A percentile compares a stretch with the other conserved stretches of the same genome.
These are phyloP conservation scores for Patiria pectinifera DNA, from an alignment of 53 echinoderm and acorn worm species.

Conservation along the genomic window DNA sequence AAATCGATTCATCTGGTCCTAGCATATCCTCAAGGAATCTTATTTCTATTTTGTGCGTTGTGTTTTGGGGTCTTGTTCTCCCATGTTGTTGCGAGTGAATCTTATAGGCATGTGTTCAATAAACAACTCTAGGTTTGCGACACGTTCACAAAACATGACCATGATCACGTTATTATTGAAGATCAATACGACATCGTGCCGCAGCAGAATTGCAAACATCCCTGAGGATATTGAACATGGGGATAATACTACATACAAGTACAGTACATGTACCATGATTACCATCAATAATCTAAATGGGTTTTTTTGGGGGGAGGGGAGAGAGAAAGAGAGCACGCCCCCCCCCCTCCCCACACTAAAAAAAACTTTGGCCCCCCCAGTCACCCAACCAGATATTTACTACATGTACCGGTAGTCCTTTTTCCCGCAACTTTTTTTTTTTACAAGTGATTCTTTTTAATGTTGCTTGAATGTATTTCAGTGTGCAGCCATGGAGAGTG, in stretches of 20 bases:
- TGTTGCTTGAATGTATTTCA: no score
- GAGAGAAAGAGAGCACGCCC: no score
- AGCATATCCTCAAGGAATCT: neutral
- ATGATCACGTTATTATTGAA: neutral
- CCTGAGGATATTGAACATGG: neutral
- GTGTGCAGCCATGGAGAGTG: no score
- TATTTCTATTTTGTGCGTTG: neutral
- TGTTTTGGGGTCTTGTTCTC: neutral
- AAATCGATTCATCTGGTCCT: neutral
- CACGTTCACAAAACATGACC: neutral
- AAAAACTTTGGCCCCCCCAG: no score
- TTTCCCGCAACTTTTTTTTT: no score
- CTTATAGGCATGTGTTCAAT: no score
- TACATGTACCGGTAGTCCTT: no score
- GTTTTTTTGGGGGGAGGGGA: neutral
- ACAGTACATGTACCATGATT: neutral
- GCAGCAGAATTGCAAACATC: neutral
- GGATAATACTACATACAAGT: neutral
- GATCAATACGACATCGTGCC: neutral
- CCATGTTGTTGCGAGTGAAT: neutral
- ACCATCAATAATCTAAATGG: neutral
- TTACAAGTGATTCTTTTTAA: no score
- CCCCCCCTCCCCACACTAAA: no score
- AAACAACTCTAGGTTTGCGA: no score
- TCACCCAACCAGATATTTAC: no score